Evolutionary conservation across 2,113 vertebrate genomes (phyloP), one percentile per base, ranked within the genome.

Genomic region (Mesocricetus auratus): DNA sequence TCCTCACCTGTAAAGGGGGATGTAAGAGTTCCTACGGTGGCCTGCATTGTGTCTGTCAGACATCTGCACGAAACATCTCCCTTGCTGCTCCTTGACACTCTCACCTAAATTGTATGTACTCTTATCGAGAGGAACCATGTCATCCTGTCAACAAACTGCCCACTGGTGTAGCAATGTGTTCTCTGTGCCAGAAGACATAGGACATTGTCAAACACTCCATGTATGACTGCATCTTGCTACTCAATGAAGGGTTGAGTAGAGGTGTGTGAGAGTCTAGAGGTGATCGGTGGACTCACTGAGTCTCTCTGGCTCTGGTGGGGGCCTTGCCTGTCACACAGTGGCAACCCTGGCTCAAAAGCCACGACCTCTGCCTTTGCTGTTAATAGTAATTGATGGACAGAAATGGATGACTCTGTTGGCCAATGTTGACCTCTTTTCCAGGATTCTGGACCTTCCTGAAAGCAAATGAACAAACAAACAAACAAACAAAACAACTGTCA

Each of bases 21-120:
- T 3, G 3, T 4, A 0, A 56, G 2, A 13, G 10, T 45, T 3
- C n/a, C 26, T 47, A 36, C 12, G 86, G 22, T 58, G 0, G 36
- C 24, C 22, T 24, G 36, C 78, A n/a, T 4, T 29, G 79, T 0
- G 0, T 42, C 68, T 1, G 1, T 31, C 81, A 12, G 10, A 24
- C 5, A 3, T 19, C n/a, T 33, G 15, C 33, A 0, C 0, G 3
- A 36, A 39, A 77, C 24, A 5, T 45, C 75, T 1, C 1, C 1
- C 31, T 62, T 31, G 29, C 11, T 3, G 2, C 7, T 75, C 22
- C 31, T 42, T 56, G 60, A 13, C 60, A 3, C 2, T 29, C 45
- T 64, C 26, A 12, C 36, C 85, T 62, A 7, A 7, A 6, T 2
- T 4, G 10, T 1, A 47, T 10, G 12, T 0, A 16, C 7, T 7